Evolutionary conservation across 2,113 vertebrate species (phyloP), one percentile per base, ranked within the genome.

Genomic region (Poeciliopsis turrubarensis): DNA sequence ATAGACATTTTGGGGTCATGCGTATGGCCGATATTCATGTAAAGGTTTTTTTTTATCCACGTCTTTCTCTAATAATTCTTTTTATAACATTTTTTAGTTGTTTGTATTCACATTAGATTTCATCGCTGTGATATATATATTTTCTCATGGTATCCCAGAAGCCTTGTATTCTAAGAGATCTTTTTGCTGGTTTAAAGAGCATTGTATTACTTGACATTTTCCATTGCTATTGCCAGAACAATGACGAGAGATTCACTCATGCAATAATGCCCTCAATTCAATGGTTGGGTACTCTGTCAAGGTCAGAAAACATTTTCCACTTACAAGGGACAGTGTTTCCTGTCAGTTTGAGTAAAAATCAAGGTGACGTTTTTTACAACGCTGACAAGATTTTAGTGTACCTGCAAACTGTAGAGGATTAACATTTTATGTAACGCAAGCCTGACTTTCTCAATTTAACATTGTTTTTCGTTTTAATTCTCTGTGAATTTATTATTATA

Each of bases 1-100:
- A 70, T 65, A 78, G 87, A 88, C 86, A 47, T 85, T 84, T 89
- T 68, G 81, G 81, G 86, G 89, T 91, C 86, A 84, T 70, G 60
- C n/a, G 11, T 67, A 64, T n/a, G 31, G 65, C 39, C 3, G 0
- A 31, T 31, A 62, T 81, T 73, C 63, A 32, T 29, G 9, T 54
- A 60, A 60, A 54, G 61, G 37, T 25, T 73, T 69, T 62, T 62
- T 5, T 68, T 76, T 26, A 39, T 74, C n/a, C 61, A 13, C 4
- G 37, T 1, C 15, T 77, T 63, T 66, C 31, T 22, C 30, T 30
- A 65, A 65, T 65, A 6, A 31, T 62, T 31, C 37, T 13, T 25
- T n/a, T 8, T 2, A 68, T 34, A 71, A 68, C 12, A 30, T 4
- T 6, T 6, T 77, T 72, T 15, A 62, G 22, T 63, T 69, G 30